Evolutionary conservation across 1,140 invertebrate genomes (phyloP), one percentile per base, ranked within the genome.

Genomic region (Chionoecetes opilio): DNA sequence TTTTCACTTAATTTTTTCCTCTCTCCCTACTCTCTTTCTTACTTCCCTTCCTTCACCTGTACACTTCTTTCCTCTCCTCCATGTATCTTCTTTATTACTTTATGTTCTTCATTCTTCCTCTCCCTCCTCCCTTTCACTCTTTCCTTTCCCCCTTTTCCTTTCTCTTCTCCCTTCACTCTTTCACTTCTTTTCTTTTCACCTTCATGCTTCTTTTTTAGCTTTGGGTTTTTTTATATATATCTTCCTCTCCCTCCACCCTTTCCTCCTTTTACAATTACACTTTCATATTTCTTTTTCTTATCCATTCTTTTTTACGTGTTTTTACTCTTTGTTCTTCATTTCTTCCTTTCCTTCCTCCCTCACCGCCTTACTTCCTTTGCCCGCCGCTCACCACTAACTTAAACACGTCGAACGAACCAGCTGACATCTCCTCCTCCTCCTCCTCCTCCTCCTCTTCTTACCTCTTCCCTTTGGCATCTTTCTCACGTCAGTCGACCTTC

Each of bases 371-470:
- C 63, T 75, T 75, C 63, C 63, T 17, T 21, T 75, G 11, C 63
- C 21, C 63, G 0, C 63, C 63, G n/a, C 63, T 75, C 63, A n/a
- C 63, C 26, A 75, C 63, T 75, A 75, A 75, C 63, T 75, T 75
- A 75, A 9, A n/a, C 63, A 75, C 63, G 63, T 75, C 26, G 1
- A 21, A 75, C 21, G 21, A 75, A 29, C 35, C 35, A 88, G 0
- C 87, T 26, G 34, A 41, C 87, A 41, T 37, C 37, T 37, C 41
- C 41, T n/a, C 41, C 87, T 41, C 41, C 41, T 38, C 37, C 87
- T 88, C 35, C 35, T 88, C 86, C 86, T 88, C 21, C 86, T 37
- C 35, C 86, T 88, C 35, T 89, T 29, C n/a, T 53, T 90, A 21
- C 9, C 31, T 35, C 53, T 34, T 88, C 87, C 8, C 37, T 41